Base-by-base conservation (phyloP, 2,888 invertebrate genomes). In the Mythimna pallens region DNA sequence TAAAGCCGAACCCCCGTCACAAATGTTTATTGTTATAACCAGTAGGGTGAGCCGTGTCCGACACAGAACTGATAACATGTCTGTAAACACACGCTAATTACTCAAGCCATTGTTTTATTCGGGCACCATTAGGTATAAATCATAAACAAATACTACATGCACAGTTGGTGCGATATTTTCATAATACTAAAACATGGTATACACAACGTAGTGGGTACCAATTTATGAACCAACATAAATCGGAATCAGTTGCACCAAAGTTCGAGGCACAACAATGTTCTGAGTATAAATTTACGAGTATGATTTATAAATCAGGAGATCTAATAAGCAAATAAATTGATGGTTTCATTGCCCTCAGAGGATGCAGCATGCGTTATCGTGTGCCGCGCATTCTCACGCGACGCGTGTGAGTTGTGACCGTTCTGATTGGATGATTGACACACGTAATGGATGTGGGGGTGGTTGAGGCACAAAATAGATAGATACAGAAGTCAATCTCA, bases 361-460 rank as follows among this genome's bases (percentile, higher is more conserved):
- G 92, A 92, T 80, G 84, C 84, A 91, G 90, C 89, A 84, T 87
- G 87, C 88, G 90, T 90, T 90, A 88, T 90, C 80, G 73, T 80
- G 58, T 64, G 66, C 87, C 83, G 87, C 88, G 76, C 84, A 87
- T 86, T 95, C 94, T 91, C 94, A 94, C 93, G 89, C 88, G 87
- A 86, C 85, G 83, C 86, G 89, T 89, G 86, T 88, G 73, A 84
- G 89, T 88, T 90, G 89, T 90, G 90, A 91, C 89, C 84, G 88
- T 84, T 89, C 86, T 92, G 89, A 93, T 93, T 93, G 91, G 89
- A 93, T 92, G 93, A 93, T 93, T 92, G 93, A 91, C 89, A 86
- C 83, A 81, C 81, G 77, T 86, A 83, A 87, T 86, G 84, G 85
- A 78, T 84, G 88, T 88, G 85, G 89, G 47, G 87, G 82, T 55